Conservation (phyloP, 2,797 vertebrate species). For the Dryobates pubescens region DNA sequence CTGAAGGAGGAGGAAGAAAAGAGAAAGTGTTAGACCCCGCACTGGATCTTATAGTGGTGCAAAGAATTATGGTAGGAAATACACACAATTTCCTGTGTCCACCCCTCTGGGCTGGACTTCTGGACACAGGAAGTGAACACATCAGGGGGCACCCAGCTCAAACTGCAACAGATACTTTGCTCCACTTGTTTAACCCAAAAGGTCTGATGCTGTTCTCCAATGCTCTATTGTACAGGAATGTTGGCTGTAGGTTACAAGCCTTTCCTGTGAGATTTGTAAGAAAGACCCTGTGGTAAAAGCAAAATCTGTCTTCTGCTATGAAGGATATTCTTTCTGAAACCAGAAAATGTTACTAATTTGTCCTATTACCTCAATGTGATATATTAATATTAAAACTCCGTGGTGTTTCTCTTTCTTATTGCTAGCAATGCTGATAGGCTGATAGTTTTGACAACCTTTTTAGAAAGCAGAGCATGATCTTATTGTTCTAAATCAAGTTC, state of each 20-base stretch:
- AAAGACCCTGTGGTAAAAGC: neutral
- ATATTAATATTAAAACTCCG: neutral
- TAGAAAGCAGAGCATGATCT: neutral
- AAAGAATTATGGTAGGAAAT: too few species aligned
- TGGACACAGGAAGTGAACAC: too few species aligned
- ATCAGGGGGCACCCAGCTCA: too few species aligned
- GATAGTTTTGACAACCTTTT: neutral
- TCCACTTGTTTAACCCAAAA: neutral
- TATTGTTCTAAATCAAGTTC: neutral
- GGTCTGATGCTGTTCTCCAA: neutral
- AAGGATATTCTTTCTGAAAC: neutral
- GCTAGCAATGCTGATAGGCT: neutral
- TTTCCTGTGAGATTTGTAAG: slow-evolving; percentile 16
- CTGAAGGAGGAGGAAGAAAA: too few species aligned
- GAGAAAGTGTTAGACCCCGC: too few species aligned
- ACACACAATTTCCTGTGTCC: too few species aligned
- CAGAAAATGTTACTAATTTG: neutral
- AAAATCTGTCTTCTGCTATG: neutral
- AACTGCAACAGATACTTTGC: neutral
- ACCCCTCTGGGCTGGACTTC: too few species aligned
- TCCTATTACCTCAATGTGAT: neutral
- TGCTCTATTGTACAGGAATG: neutral
- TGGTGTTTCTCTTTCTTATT: neutral
- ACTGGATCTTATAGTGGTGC: too few species aligned
- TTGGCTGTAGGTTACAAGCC: neutral